A percentile compares a stretch with the other conserved stretches of the same genome.
These are phyloP conservation scores for Sciurus niger DNA, from an alignment of 2,113 vertebrate species.

Conservation along the genomic window DNA sequence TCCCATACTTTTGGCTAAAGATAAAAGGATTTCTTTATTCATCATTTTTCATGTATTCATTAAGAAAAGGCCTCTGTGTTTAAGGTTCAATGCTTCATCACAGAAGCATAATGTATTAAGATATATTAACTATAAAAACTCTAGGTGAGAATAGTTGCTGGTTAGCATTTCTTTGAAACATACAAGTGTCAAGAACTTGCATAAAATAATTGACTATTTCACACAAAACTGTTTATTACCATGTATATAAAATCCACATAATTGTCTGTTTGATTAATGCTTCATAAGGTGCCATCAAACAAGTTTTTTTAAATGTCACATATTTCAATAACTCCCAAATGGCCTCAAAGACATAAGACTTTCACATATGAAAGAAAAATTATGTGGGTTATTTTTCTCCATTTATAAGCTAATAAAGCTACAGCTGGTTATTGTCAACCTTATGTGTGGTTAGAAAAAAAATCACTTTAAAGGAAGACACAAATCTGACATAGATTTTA, in stretches of 20 bases:
- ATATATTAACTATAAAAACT: not conserved
- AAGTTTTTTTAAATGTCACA: not conserved
- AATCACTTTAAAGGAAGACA: slow-evolving; percentile 36
- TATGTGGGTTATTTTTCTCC: not conserved
- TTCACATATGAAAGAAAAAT: slow-evolving; percentile 14
- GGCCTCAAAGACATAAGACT: not conserved
- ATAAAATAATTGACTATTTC: slow-evolving; percentile 55
- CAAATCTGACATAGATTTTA: slow-evolving; percentile 47
- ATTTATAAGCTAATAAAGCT: slow-evolving; percentile 29
- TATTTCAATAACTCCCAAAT: not conserved
- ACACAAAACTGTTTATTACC: not conserved
- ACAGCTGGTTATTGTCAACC: slow-evolving; percentile 38
- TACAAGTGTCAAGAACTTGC: not conserved
- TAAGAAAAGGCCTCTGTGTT: slow-evolving; percentile 12
- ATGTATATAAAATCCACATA: slow-evolving; percentile 25
- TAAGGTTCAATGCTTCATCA: not conserved
- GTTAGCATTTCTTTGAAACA: slow-evolving; percentile 61
- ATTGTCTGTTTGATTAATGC: not conserved
- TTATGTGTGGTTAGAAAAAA: slow-evolving; percentile 48
- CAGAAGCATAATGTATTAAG: not conserved
- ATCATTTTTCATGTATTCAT: slow-evolving; percentile 52
- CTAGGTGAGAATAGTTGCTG: not conserved
- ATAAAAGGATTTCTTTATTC: slow-evolving; percentile 60
- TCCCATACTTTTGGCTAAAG: slow-evolving; percentile 50
- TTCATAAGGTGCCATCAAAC: not conserved